Conservation (phyloP, 2,888 invertebrate species). For the Bugula neritina region DNA sequence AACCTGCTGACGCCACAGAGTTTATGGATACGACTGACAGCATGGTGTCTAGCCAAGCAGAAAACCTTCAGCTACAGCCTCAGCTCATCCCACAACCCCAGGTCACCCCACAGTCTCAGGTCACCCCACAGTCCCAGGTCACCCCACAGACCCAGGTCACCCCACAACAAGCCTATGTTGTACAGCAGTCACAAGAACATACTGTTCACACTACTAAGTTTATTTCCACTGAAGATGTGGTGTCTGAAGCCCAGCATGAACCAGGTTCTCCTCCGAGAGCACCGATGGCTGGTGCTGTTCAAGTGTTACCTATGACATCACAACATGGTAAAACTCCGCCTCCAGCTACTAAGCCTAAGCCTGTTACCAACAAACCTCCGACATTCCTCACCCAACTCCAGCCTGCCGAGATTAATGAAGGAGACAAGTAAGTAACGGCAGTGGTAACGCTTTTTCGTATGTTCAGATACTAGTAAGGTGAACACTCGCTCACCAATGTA, state of each 20-base stretch:
- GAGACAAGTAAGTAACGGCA: conserved; percentile 56
- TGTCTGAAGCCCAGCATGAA: not conserved
- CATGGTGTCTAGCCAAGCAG: not conserved
- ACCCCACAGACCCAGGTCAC: not conserved
- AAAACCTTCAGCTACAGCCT: not conserved
- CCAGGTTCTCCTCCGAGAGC: not conserved
- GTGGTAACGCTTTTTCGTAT: no score
- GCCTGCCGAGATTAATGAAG: conserved; percentile 63
- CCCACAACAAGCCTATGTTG: not conserved
- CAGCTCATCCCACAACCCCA: not conserved
- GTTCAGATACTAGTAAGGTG: no score
- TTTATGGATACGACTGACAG: conserved; percentile 13
- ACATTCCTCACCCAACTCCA: conserved; percentile 63
- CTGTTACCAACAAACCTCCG: conserved; percentile 55
- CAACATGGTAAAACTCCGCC: not conserved
- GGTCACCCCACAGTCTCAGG: not conserved
- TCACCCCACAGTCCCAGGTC: not conserved
- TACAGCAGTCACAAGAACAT: not conserved
- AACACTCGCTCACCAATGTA: no score
- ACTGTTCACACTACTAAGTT: not conserved
- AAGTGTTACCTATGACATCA: not conserved
- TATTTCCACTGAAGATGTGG: not conserved
- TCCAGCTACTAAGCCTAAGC: conserved; percentile 10
- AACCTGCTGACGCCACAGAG: not conserved
- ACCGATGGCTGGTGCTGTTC: conserved; percentile 13